Conservation (phyloP, 2,113 vertebrate species). For the Pongo pygmaeus region DNA sequence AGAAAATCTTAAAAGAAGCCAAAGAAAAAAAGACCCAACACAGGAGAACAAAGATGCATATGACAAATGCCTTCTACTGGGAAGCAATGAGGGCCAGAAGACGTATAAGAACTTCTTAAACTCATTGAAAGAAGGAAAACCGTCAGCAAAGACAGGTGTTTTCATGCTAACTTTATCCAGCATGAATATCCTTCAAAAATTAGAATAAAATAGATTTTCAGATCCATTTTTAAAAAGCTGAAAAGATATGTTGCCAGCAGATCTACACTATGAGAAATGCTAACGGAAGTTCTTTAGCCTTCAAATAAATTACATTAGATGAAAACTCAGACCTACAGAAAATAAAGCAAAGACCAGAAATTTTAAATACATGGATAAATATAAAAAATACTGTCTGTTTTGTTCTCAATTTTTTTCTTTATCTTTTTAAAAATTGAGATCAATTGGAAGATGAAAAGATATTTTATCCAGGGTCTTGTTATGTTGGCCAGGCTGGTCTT, state of each 20-base stretch:
- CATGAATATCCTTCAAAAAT: not conserved
- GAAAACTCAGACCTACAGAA: not conserved
- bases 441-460: too few relatives aligned
- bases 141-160: not conserved
- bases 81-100: not conserved
- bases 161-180: not conserved
- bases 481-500: too few relatives aligned
- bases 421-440: too few relatives aligned
- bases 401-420: not conserved
- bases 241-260: not conserved
- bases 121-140: not conserved
- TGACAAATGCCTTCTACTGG: not conserved
- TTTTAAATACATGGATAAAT: not conserved
- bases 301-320: not conserved
- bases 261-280: not conserved
- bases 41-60: not conserved
- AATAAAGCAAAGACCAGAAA: not conserved
- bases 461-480: too few relatives aligned
- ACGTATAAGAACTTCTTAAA: not conserved
- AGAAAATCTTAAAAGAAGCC: not conserved
- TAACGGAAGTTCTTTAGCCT: not conserved
- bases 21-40: not conserved
- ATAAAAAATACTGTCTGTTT: not conserved
- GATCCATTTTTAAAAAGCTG: not conserved
- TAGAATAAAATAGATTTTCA: not conserved